phyloP scores from a whole-genome alignment of 2,888 invertebrate species.

The Drosophila kuntzei region DNA sequence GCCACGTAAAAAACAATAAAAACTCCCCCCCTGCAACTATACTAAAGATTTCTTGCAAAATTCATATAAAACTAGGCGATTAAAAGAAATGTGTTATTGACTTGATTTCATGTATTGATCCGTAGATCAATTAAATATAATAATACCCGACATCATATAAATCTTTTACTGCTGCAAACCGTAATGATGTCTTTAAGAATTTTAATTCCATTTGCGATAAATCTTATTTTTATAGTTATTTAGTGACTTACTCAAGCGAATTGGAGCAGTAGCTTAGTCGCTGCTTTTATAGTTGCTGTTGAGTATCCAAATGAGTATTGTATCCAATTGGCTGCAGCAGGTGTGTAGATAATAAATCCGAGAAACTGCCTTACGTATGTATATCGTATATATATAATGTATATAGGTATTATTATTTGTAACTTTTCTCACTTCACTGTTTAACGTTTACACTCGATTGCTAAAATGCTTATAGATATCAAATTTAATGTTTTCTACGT shows the following conservation, averaged over 20 bases:
- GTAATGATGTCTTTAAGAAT: neutral
- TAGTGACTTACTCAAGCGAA: slow-evolving; percentile 72
- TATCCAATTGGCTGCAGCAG: slow-evolving; percentile 73
- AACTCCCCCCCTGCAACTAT: neutral
- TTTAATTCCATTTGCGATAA: slow-evolving; percentile 3
- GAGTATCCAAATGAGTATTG: slow-evolving; percentile 60
- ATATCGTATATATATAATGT: slow-evolving; percentile 32
- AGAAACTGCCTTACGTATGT: slow-evolving; percentile 46
- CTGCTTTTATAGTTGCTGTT: slow-evolving; percentile 25
- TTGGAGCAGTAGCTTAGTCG: slow-evolving; percentile 57
- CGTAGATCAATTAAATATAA: neutral
- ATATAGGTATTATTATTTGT: slow-evolving; percentile 34
- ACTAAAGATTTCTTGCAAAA: too few relatives aligned
- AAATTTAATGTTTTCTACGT: slow-evolving; percentile 37
- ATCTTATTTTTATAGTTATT: slow-evolving; percentile 1
- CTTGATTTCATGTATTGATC: neutral
- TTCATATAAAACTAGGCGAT: neutral
- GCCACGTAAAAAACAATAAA: neutral
- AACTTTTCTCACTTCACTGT: slow-evolving; percentile 60
- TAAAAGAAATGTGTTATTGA: neutral
- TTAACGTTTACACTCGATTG: slow-evolving; percentile 45
- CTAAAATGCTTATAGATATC: slow-evolving; percentile 33
- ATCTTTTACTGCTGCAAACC: neutral
- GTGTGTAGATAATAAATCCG: slow-evolving; percentile 72
- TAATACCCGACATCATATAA: neutral